Evolutionary conservation across 2,113 vertebrate genomes (phyloP).

Genomic region (Astatoreochromis straeleni): DNA sequence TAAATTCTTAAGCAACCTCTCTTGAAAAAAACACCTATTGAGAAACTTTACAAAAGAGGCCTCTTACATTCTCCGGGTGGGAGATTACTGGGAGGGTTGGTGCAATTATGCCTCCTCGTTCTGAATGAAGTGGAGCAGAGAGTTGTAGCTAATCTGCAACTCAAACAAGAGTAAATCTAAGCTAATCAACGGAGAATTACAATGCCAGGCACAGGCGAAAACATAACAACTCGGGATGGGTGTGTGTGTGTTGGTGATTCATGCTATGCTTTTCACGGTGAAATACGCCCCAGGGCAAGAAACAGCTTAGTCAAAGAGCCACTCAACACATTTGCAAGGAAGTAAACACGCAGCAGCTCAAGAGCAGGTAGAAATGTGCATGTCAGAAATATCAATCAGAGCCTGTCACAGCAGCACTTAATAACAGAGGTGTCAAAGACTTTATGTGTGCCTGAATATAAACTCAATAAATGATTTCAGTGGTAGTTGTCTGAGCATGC

Average conservation of each 20-base stretch:
- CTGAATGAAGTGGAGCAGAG: constrained; percentile 48
- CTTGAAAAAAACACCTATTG: constrained; percentile 32
- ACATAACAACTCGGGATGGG: constrained; percentile 34
- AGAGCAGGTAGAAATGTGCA: constrained; percentile 1
- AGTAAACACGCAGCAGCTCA: constrained; percentile 5
- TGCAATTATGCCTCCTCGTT: constrained; percentile 59
- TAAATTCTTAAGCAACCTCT: constrained; percentile 47
- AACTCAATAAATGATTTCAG: background rate
- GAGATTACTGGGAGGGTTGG: constrained; percentile 50
- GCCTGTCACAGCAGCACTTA: constrained; percentile 18
- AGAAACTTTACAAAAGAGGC: constrained; percentile 53
- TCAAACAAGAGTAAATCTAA: constrained; percentile 63
- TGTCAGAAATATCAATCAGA: background rate
- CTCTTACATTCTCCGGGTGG: constrained; percentile 50
- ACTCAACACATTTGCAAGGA: constrained; percentile 30
- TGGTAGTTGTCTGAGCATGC: background rate
- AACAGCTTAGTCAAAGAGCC: constrained; percentile 42
- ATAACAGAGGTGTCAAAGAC: background rate
- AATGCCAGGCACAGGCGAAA: constrained; percentile 49
- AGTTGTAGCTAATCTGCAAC: constrained; percentile 64
- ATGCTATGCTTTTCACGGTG: constrained; percentile 40
- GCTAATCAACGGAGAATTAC: constrained; percentile 61
- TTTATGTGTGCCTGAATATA: background rate
- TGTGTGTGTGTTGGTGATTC: constrained; percentile 33
- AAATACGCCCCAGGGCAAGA: constrained; percentile 46